Percentiles rank a stretch among this genome's conserved stretches.
Conservation (phyloP, 2,113 vertebrate genomes). For the Scytalopus superciliaris region DNA sequence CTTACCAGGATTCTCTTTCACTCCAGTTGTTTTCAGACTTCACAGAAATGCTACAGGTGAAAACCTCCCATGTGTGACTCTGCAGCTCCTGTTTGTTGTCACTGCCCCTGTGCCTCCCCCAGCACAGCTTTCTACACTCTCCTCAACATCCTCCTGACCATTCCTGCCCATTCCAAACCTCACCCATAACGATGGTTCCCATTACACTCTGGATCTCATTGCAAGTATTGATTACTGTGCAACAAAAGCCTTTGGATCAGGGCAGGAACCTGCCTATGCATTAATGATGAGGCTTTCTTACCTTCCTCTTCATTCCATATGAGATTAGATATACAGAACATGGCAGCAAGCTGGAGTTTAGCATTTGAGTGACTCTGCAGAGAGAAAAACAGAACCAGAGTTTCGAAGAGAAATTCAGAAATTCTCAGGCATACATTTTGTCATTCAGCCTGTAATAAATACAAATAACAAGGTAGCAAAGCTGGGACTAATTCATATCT, state of each 20-base stretch:
- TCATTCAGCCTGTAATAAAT: background rate
- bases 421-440: background rate
- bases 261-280: background rate
- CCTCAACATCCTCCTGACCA: background rate
- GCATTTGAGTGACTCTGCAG: conserved; percentile 93
- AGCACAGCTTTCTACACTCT: background rate
- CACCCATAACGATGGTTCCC: background rate
- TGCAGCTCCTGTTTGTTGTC: background rate
- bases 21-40: background rate
- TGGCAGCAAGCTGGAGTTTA: conserved; percentile 96
- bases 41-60: background rate
- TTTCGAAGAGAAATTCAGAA: conserved; percentile 1
- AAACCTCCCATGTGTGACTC: background rate
- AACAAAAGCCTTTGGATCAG: background rate
- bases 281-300: conserved; percentile 69
- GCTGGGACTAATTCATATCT: background rate
- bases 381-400: background rate
- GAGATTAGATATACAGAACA: conserved; percentile 97
- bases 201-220: background rate
- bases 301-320: conserved; percentile 99
- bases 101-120: background rate
- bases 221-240: background rate
- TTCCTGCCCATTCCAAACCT: background rate
- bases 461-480: background rate
- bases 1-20: background rate